Percentiles rank a stretch among this genome's conserved stretches.
These are phyloP conservation scores for Scaptomyza montana DNA, from an alignment of 1,140 invertebrate species.

Conservation along the genomic window DNA sequence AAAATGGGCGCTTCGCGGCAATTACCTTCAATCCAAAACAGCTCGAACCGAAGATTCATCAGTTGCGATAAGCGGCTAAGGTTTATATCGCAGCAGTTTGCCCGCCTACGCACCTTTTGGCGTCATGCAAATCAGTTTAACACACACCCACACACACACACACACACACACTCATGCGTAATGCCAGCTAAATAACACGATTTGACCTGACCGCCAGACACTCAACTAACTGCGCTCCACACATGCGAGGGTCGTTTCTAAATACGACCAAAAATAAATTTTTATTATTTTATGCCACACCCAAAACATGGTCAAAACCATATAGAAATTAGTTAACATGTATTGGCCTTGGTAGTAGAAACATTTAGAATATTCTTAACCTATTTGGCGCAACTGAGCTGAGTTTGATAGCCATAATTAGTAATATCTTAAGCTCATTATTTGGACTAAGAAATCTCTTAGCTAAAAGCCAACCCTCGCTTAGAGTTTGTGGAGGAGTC, in stretches of 20 bases:
- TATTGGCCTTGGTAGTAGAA: not conserved
- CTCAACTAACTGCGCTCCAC: constrained; percentile 25
- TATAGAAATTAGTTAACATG: constrained; percentile 17
- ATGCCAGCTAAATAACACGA: constrained; percentile 13
- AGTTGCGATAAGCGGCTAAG: constrained; percentile 56
- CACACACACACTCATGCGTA: constrained; percentile 57
- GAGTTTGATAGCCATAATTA: too few species aligned
- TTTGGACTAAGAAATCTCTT: not conserved
- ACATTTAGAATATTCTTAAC: too few species aligned
- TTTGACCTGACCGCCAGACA: constrained; percentile 37
- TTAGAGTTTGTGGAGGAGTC: constrained; percentile 8
- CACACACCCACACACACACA: constrained; percentile 4
- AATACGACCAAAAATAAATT: not conserved
- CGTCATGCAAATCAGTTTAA: constrained; percentile 77
- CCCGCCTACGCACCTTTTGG: constrained; percentile 74
- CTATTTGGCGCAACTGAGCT: too few species aligned
- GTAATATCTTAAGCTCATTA: not conserved
- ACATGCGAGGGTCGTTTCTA: constrained; percentile 25
- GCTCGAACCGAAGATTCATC: constrained; percentile 57
- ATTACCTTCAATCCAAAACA: constrained; percentile 73
- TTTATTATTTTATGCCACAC: not conserved
- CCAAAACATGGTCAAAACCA: not conserved
- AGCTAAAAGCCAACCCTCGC: constrained; percentile 9
- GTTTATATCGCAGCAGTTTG: constrained; percentile 13
- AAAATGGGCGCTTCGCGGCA: constrained; percentile 82